phyloP scores from a whole-genome alignment of 1,140 invertebrate species.

The Diprion similis region DNA sequence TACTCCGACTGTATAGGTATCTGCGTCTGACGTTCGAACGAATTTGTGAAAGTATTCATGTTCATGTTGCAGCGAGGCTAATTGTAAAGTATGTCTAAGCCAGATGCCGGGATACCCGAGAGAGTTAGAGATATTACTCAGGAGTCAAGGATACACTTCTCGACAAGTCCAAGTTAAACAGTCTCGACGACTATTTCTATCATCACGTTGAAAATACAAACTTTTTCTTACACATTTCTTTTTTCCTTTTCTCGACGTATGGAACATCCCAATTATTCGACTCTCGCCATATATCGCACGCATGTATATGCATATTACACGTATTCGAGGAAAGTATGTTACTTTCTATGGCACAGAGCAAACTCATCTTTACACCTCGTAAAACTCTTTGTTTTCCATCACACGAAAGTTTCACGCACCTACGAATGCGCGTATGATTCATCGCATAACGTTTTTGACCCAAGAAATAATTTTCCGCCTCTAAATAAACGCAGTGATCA shows the following conservation, averaged over 20 bases:
- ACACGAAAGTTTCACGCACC: neutral
- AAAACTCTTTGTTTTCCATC: neutral
- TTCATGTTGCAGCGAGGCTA: neutral
- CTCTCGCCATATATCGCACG: too few relatives aligned
- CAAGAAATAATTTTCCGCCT: too few relatives aligned
- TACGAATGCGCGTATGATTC: neutral
- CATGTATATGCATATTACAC: neutral
- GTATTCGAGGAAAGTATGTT: conserved; percentile 44
- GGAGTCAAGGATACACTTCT: too few relatives aligned
- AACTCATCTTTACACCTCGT: neutral
- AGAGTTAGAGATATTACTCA: too few relatives aligned
- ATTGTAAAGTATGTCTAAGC: neutral
- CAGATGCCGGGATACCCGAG: too few relatives aligned
- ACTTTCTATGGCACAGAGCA: conserved; percentile 40
- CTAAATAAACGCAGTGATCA: too few relatives aligned
- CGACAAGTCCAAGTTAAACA: neutral
- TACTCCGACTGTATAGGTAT: too few relatives aligned
- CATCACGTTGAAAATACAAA: neutral
- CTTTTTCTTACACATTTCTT: neutral
- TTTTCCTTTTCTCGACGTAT: too few relatives aligned
- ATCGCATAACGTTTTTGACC: neutral
- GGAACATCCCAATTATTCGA: too few relatives aligned
- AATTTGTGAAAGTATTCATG: neutral
- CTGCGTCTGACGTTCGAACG: neutral
- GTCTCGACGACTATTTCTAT: neutral